Base-by-base conservation (phyloP, 2,113 vertebrate genomes). In the Bos taurus region DNA sequence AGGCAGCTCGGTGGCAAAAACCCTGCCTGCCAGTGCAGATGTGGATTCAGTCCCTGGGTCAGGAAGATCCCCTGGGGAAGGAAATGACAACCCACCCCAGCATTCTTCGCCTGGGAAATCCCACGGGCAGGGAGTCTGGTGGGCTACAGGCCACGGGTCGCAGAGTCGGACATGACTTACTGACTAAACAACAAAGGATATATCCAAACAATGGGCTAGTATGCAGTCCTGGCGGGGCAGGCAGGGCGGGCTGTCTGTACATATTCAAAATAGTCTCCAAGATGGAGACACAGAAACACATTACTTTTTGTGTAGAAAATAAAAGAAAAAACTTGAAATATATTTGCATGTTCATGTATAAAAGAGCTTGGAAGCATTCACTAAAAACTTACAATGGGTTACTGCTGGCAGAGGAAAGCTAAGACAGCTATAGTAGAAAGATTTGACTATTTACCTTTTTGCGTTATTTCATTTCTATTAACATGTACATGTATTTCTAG, bases 231-330 rank as follows among this genome's bases (percentile, higher is more conserved):
- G 4, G 43, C 4, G 8, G 25, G 26, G 26, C 19, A 2, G 59
- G 28, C 59, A 4, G 2, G 2, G 1, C 4, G 7, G 28, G 57
- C 57, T 1, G 0, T 1, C 12, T 1, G 23, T 0, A 25, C 30
- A 0, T 3, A 15, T 9, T 7, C 2, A 52, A 36, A 50, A 48
- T 2, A 23, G 59, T 36, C 21, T 60, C 74, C 25, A 28, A 52
- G 36, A 52, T 7, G 23, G 46, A 90, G 54, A 19, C 7, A 4
- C 0, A 4, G 7, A 46, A 57, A 43, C 2, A 9, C 1, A 1
- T 11, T 36, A 28, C 43, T 56, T 93, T 59, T 59, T 67, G 52
- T 19, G 40, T 40, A 43, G 56, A 62, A 85, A 74, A 52, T 9
- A 80, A 12, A 50, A n/a, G 25, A 43, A 46, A 28, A 6, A 64